These are phyloP conservation scores for Bagarius yarrelli DNA, from an alignment of 2,113 vertebrate genomes.

Conservation along the genomic window DNA sequence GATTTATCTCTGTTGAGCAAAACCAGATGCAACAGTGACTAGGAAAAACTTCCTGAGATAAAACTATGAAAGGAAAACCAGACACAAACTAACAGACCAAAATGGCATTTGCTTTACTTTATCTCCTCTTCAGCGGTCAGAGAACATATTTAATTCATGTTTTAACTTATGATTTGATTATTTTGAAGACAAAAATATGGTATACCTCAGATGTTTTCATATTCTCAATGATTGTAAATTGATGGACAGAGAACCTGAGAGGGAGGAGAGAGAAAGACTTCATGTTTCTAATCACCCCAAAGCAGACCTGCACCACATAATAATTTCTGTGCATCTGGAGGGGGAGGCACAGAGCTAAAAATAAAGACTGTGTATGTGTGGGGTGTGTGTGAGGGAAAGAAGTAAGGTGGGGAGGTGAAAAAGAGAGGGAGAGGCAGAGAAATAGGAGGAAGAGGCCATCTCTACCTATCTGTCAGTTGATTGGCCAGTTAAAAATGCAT, in stretches of 20 bases:
- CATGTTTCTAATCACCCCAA: slow-evolving; percentile 56
- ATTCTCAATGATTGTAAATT: background rate
- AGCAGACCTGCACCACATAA: slow-evolving; percentile 59
- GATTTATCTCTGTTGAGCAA: no score
- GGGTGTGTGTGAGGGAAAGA: slow-evolving; percentile 16
- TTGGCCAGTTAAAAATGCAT: slow-evolving; percentile 67
- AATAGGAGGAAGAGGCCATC: slow-evolving; percentile 52
- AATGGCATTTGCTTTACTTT: background rate
- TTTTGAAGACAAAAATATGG: no score
- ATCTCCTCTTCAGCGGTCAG: background rate
- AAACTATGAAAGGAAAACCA: no score
- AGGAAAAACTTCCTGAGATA: no score
- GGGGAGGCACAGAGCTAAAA: slow-evolving; percentile 64
- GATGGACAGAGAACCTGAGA: background rate
- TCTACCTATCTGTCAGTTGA: slow-evolving; percentile 62
- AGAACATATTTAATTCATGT: background rate
- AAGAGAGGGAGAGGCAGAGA: slow-evolving; percentile 38
- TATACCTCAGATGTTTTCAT: background rate
- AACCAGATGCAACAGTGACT: no score
- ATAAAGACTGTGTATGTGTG: slow-evolving; percentile 49
- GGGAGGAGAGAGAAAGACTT: slow-evolving; percentile 15
- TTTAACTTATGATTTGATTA: no score
- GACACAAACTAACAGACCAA: background rate
- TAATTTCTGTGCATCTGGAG: slow-evolving; percentile 62
- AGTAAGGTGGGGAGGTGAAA: slow-evolving; percentile 10